phyloP scores from a whole-genome alignment of 2,113 vertebrate species.

The Eleginops maclovinus region DNA sequence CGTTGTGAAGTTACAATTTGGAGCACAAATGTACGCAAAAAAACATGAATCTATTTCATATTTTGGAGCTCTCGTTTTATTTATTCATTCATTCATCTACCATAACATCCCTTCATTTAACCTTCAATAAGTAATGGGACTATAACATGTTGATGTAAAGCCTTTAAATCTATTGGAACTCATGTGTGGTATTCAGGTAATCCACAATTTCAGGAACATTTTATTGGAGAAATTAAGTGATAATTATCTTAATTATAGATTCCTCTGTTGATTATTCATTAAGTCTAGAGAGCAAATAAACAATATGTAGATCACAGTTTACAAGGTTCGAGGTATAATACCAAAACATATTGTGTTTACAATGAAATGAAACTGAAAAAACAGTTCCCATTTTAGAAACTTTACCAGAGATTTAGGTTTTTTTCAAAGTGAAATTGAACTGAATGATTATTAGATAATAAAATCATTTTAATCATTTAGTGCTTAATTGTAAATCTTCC shows the following conservation, averaged over 20 bases:
- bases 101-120: background rate
- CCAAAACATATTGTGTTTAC: background rate
- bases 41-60: background rate
- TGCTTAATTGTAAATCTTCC: background rate
- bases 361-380: background rate
- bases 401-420: background rate
- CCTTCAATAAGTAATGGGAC: background rate
- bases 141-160: background rate
- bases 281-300: background rate
- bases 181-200: background rate
- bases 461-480: background rate
- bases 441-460: constrained; percentile 4
- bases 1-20: background rate
- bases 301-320: background rate
- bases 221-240: background rate
- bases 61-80: background rate
- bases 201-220: constrained; percentile 1
- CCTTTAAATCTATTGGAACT: background rate
- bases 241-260: background rate
- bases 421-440: background rate
- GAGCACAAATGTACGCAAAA: background rate
- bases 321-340: background rate
- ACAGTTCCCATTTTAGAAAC: background rate
- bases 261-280: background rate
- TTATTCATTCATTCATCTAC: background rate